These are phyloP conservation scores for Microcebus jonahi DNA, from an alignment of 2,113 vertebrate genomes.

Conservation along the genomic window DNA sequence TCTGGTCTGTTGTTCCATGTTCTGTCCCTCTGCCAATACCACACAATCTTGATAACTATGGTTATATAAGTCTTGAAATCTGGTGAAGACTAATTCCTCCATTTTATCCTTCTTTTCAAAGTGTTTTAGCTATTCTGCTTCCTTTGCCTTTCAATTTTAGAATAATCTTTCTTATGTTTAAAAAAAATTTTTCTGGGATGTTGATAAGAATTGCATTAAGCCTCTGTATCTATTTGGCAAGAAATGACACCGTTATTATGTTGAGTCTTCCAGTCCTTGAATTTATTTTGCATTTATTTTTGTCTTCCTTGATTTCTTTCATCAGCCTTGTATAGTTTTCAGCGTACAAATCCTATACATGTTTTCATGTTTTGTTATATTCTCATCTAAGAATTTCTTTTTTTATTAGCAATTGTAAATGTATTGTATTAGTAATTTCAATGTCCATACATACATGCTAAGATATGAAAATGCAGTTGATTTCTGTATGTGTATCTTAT, in stretches of 20 bases:
- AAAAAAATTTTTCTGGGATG: neutral
- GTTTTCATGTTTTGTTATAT: too few species aligned
- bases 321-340: too few species aligned
- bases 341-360: too few species aligned
- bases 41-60: neutral
- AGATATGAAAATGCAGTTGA: too few species aligned
- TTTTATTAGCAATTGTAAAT: too few species aligned
- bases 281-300: neutral
- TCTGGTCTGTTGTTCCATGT: neutral
- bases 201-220: neutral
- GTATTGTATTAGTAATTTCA: too few species aligned
- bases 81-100: neutral
- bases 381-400: too few species aligned
- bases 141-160: neutral
- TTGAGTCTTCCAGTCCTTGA: neutral
- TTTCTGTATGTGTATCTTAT: too few species aligned
- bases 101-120: neutral
- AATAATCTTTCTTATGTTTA: neutral
- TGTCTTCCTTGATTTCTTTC: neutral
- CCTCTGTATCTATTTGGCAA: neutral
- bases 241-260: neutral
- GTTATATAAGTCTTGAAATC: neutral
- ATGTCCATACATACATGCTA: too few species aligned
- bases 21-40: fast-evolving
- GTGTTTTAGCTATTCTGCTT: neutral